These are phyloP conservation scores for Abrostola triplasia DNA, from an alignment of 2,888 invertebrate species.

Conservation along the genomic window DNA sequence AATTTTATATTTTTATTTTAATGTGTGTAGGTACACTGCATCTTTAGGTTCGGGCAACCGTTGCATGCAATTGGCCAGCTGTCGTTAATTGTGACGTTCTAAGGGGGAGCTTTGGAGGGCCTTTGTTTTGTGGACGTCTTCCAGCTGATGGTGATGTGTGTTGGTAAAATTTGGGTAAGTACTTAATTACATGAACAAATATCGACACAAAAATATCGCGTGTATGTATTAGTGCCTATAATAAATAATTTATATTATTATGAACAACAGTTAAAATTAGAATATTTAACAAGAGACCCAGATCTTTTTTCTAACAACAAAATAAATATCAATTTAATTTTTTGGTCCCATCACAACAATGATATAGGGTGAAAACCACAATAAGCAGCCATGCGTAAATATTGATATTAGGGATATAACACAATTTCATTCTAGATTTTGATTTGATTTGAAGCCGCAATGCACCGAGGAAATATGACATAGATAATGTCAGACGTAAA, in stretches of 20 bases:
- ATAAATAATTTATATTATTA: slow-evolving; percentile 20
- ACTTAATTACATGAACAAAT: not conserved
- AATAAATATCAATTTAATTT: slow-evolving; percentile 61
- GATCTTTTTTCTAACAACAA: slow-evolving; percentile 41
- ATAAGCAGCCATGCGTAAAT: slow-evolving; percentile 26
- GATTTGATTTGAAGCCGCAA: not conserved
- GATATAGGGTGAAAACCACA: slow-evolving; percentile 50
- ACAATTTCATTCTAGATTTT: not conserved
- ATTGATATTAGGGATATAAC: slow-evolving; percentile 1
- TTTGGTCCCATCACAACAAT: slow-evolving; percentile 75
- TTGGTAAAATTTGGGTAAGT: too few relatives aligned
- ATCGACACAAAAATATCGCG: slow-evolving; percentile 39
- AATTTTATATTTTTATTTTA: too few relatives aligned
- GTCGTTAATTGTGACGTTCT: too few relatives aligned
- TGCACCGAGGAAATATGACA: too few relatives aligned
- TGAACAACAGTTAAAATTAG: slow-evolving; percentile 17
- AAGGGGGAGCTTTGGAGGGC: too few relatives aligned
- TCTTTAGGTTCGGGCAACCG: too few relatives aligned
- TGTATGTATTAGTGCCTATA: not conserved
- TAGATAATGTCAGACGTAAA: too few relatives aligned
- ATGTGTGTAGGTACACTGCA: too few relatives aligned
- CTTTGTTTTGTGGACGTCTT: too few relatives aligned
- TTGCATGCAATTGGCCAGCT: too few relatives aligned
- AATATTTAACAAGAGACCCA: slow-evolving; percentile 45
- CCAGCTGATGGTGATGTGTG: too few relatives aligned